Conservation (phyloP, 2,888 invertebrate species). For the Zygogramma bicolorata region DNA sequence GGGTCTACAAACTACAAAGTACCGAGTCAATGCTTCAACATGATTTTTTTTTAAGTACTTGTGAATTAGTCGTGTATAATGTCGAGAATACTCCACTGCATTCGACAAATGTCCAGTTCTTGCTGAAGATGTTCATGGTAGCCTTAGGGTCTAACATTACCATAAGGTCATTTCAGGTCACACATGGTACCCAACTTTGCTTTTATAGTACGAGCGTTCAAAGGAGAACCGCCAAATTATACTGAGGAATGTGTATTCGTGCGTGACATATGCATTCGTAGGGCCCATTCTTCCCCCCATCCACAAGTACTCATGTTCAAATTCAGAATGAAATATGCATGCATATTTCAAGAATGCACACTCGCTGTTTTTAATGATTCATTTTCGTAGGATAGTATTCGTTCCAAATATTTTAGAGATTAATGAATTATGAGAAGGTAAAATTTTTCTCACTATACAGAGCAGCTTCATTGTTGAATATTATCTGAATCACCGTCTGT, state of each 20-base stretch:
- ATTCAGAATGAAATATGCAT: background rate
- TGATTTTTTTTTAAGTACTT: slow-evolving; percentile 9
- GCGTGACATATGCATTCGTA: background rate
- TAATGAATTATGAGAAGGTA: too few species aligned
- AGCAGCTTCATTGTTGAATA: too few species aligned
- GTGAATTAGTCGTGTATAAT: slow-evolving; percentile 14
- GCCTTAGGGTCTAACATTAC: slow-evolving; percentile 45
- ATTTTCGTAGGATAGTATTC: too few species aligned
- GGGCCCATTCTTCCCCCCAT: background rate
- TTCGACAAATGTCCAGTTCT: slow-evolving; percentile 12
- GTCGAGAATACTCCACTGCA: slow-evolving; percentile 11
- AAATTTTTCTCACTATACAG: too few species aligned
- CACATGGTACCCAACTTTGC: slow-evolving; percentile 33
- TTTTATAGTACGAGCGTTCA: slow-evolving; percentile 3
- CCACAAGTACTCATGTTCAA: background rate
- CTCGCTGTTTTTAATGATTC: too few species aligned
- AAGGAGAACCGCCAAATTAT: slow-evolving; percentile 5
- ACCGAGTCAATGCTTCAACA: background rate
- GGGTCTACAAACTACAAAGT: slow-evolving; percentile 9
- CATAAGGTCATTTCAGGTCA: slow-evolving; percentile 51
- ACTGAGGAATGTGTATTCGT: slow-evolving; percentile 2
- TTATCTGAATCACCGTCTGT: too few species aligned
- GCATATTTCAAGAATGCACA: background rate
- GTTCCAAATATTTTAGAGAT: too few species aligned
- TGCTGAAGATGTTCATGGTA: slow-evolving; percentile 21